Base-by-base conservation (phyloP, 2,888 invertebrate genomes). In the Aromia moschata region DNA sequence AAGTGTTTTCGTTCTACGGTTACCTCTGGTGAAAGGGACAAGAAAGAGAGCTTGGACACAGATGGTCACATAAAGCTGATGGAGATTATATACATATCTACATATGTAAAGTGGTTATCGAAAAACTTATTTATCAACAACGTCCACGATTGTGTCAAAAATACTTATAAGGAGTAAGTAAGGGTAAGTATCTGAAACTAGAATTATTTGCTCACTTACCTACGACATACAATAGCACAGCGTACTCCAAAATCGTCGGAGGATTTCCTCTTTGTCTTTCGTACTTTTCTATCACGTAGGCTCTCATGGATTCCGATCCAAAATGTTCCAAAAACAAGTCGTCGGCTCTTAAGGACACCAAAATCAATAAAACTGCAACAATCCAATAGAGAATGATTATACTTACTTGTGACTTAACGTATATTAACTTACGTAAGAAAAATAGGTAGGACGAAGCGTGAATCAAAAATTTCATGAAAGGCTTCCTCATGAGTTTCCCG, bases 401-500 rank as follows among this genome's bases (percentile, higher is more conserved):
- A 36, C n/a, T n/a, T n/a, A n/a, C n/a, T n/a, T n/a, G n/a, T n/a
- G n/a, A n/a, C n/a, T n/a, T n/a, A n/a, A n/a, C n/a, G n/a, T n/a
- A n/a, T n/a, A 20, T n/a, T 30, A 36, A 89, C 93, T 90, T 82
- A 97, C 97, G 84, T 62, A 98, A 84, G 80, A 97, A 98, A 82
- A 94, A 94, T 66, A 96, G 82, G 78, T 98, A 98, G 10, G 96
- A 95, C 0, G 96, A 91, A 4, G 95, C 95, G 76, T 97, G 96
- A 52, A 94, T 91, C 74, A 98, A 87, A 79, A 98, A 98, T 82
- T 97, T 97, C 90, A 98, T 94, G 78, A 97, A 97, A 0, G 98
- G 97, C 78, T 94, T 94, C 68, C 94, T 86, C 88, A 96, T 90
- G 18, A 96, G 85, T 70, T 87, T 88, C 0, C 95, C 96, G 4